These are phyloP conservation scores for Paradoxurus hermaphroditus DNA, from an alignment of 2,113 vertebrate species.

Conservation along the genomic window DNA sequence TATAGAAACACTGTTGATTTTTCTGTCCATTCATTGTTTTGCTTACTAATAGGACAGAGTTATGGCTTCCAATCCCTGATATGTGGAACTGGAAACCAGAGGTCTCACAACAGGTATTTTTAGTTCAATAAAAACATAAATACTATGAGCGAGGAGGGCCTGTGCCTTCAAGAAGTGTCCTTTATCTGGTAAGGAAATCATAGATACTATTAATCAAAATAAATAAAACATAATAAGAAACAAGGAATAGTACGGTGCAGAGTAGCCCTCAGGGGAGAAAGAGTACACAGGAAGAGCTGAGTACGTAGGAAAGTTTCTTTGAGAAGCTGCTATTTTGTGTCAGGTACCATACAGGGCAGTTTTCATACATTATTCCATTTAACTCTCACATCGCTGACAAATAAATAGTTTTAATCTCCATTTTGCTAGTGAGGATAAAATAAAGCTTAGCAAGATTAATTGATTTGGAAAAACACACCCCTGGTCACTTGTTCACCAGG, in stretches of 20 bases:
- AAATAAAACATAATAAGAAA: background rate
- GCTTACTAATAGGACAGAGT: too few relatives aligned
- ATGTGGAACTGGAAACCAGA: background rate
- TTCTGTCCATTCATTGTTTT: background rate
- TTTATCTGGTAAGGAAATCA: background rate
- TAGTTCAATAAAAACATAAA: background rate
- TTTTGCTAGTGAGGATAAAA: background rate
- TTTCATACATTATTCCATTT: background rate
- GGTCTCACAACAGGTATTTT: background rate
- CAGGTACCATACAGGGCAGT: background rate
- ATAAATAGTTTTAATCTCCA: background rate
- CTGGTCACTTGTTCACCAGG: background rate
- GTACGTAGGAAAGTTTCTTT: background rate
- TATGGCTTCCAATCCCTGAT: background rate
- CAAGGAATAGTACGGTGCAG: background rate
- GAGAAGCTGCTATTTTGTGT: background rate
- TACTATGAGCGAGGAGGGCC: background rate
- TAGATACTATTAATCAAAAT: background rate
- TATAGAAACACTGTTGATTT: background rate
- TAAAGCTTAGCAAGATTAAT: background rate
- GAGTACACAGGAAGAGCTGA: too few relatives aligned
- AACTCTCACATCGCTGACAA: background rate
- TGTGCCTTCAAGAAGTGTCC: background rate
- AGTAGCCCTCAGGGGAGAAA: background rate
- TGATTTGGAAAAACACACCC: background rate